phyloP scores from a whole-genome alignment of 2,888 invertebrate species.

The Elaeidobius kamerunicus region DNA sequence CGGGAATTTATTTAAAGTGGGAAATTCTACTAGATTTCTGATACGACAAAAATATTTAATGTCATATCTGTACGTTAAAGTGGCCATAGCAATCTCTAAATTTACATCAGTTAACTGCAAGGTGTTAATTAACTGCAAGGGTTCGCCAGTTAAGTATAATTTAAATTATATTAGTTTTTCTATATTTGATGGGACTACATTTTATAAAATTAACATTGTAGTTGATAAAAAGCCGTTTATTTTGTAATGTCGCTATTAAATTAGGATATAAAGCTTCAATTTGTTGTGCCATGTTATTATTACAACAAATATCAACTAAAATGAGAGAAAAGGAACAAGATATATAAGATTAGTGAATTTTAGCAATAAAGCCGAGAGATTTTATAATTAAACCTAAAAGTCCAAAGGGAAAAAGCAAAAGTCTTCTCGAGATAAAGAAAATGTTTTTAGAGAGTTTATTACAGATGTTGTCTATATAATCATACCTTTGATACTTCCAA shows the following conservation, averaged over 20 bases:
- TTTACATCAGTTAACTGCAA: constrained; percentile 1
- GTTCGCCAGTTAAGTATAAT: not conserved
- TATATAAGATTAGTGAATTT: not conserved
- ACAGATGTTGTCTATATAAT: not conserved
- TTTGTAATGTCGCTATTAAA: constrained; percentile 1
- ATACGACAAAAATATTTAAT: too few species aligned
- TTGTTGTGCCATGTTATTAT: not conserved
- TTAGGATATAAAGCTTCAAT: not conserved
- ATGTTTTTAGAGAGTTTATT: not conserved
- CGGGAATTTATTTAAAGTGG: too few species aligned
- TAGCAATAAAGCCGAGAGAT: not conserved
- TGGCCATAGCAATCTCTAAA: not conserved
- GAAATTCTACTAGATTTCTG: too few species aligned
- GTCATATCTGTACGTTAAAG: not conserved
- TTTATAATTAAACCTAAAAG: not conserved
- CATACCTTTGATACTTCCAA: not conserved
- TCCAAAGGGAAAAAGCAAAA: too few species aligned
- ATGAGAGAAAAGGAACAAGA: too few species aligned
- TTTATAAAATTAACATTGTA: not conserved
- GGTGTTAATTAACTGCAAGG: constrained; percentile 1
- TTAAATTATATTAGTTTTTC: constrained; percentile 6
- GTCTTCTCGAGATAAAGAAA: too few species aligned
- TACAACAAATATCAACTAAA: not conserved
- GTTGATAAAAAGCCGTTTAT: constrained; percentile 5
- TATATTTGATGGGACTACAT: not conserved